Evolutionary conservation across 2,113 vertebrate species (phyloP), one percentile per base, ranked within the genome.

Genomic region (Protomyctophum bolini): DNA sequence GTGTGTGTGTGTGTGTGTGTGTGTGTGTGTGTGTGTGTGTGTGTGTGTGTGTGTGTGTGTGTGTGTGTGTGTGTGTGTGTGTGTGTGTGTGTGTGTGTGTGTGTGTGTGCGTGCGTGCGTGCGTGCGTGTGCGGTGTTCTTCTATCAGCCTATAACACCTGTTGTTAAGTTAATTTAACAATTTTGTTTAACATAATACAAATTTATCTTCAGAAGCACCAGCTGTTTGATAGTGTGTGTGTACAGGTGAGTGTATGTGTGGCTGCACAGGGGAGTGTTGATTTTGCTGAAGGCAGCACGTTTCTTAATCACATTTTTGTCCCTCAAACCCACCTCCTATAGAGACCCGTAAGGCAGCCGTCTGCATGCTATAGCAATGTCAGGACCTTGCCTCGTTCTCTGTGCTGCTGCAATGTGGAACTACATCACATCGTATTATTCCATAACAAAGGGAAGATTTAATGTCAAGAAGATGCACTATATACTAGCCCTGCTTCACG

Each of bases 381-480:
- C 58, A 71, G 11, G 66, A 65, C 68, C 59, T 8, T 9, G 50
- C 28, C 69, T 64, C 14, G 12, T 10, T 41, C 51, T 3, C 12
- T 11, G 5, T 10, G 51, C 3, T 50, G 49, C 48, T 49, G 47
- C 62, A 58, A 29, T 48, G 10, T 68, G 64, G 10, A 58, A 57
- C 46, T 11, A 55, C 41, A 12, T 33, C 1, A 1, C 28, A 11
- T 62, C 6, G 11, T 4, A 52, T 56, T 45, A 64, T 72, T 63
- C 55, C 11, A 63, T 41, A 62, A 70, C 70, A 59, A 54, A 11
- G 5, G 33, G n/a, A 10, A 58, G 45, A 56, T 58, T 12, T 50
- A 33, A 50, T 72, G 64, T 58, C 68, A 79, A 14, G 33, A 41
- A 41, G 33, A 41, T 41, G 21, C 10, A 59, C 60, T 10, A 66